Conservation (phyloP, 2,888 invertebrate species). For the Meloe dianella region DNA sequence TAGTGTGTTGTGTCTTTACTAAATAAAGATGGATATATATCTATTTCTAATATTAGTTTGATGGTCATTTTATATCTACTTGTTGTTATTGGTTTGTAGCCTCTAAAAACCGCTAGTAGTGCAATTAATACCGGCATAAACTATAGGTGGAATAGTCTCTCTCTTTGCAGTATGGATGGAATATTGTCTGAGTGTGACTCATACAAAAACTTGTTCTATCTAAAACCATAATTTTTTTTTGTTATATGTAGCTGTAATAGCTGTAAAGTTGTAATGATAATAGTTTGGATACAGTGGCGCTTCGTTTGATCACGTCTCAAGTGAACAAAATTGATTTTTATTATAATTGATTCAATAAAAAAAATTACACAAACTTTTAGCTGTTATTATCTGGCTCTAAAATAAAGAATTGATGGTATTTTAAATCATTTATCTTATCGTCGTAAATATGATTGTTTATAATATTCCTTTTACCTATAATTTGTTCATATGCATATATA, state of each 20-base stretch:
- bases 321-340: not conserved
- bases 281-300: constrained; percentile 56
- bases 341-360: constrained; percentile 1
- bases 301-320: constrained; percentile 50
- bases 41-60: constrained; percentile 29
- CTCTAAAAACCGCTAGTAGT: constrained; percentile 36
- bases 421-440: constrained; percentile 13
- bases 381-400: not conserved
- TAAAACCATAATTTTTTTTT: constrained; percentile 48
- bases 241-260: constrained; percentile 35
- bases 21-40: constrained; percentile 14
- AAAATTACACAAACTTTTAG: not conserved
- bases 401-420: not conserved
- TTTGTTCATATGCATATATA: not conserved
- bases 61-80: constrained; percentile 35
- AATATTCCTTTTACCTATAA: constrained; percentile 19
- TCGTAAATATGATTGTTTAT: constrained; percentile 17
- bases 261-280: constrained; percentile 20
- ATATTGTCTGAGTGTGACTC: constrained; percentile 43
- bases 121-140: constrained; percentile 45
- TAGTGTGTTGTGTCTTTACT: not conserved
- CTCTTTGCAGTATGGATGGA: not conserved
- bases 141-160: constrained; percentile 26
- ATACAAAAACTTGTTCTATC: constrained; percentile 53
- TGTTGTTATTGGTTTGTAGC: constrained; percentile 39